phyloP scores from a whole-genome alignment of 2,888 invertebrate genomes.

The Synanthedon formicaeformis region DNA sequence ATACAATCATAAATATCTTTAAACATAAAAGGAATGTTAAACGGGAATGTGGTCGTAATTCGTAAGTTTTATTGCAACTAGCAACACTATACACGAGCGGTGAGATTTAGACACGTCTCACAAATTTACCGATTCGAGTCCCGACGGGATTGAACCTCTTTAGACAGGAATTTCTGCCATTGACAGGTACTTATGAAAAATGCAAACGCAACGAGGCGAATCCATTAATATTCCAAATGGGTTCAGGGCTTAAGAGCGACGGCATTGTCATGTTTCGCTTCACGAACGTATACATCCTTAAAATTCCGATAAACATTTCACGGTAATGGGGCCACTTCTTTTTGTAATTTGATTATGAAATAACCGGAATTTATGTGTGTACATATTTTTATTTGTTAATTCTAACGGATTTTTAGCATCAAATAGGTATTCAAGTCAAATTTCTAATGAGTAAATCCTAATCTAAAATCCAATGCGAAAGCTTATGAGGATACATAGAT shows the following conservation, averaged over 20 bases:
- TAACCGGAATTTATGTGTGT: background rate
- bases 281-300: background rate
- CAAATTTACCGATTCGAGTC: background rate
- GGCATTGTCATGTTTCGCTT: conserved; percentile 3
- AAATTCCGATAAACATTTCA: background rate
- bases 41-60: no score
- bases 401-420: no score
- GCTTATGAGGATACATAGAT: no score
- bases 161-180: conserved; percentile 14
- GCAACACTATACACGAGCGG: background rate
- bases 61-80: background rate
- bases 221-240: conserved; percentile 22
- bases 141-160: conserved; percentile 5
- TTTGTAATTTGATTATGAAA: background rate
- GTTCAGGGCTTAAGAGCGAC: conserved; percentile 17
- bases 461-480: no score
- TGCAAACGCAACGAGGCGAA: conserved; percentile 6
- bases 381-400: no score
- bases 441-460: no score
- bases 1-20: no score
- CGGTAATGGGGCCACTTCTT: background rate
- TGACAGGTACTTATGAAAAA: conserved; percentile 11
- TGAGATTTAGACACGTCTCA: background rate
- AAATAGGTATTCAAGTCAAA: no score
- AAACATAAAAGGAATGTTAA: no score